A percentile compares a stretch with the other conserved stretches of the same genome.
These are phyloP conservation scores for Poecilia wingei DNA, from an alignment of 2,797 vertebrate species.

Conservation along the genomic window DNA sequence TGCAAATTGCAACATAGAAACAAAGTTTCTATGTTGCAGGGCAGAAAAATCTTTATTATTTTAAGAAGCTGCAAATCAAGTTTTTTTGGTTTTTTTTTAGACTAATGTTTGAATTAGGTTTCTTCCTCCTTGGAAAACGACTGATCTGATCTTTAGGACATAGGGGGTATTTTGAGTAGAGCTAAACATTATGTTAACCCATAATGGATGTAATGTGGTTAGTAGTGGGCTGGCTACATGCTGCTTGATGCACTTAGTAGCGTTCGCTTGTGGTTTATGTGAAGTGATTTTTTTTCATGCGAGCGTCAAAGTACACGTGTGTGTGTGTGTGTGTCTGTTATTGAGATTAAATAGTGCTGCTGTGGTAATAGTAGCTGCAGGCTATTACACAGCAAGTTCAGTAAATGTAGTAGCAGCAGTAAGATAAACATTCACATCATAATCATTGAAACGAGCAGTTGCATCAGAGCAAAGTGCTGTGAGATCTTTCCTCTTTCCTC, in stretches of 20 bases:
- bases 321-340: slow-evolving; percentile 20
- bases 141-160: neutral
- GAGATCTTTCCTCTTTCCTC: slow-evolving; percentile 37
- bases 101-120: neutral
- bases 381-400: slow-evolving; percentile 39
- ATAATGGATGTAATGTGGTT: slow-evolving; percentile 11
- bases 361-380: slow-evolving; percentile 50
- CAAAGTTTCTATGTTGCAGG: neutral
- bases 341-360: slow-evolving; percentile 42
- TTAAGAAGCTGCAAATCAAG: neutral
- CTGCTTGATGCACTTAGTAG: slow-evolving; percentile 25
- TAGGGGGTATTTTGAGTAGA: slow-evolving; percentile 9
- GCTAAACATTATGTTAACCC: slow-evolving; percentile 4
- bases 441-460: slow-evolving; percentile 49
- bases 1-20: too few species aligned
- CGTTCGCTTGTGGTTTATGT: neutral
- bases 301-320: neutral
- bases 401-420: slow-evolving; percentile 37
- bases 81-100: neutral
- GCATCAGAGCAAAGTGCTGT: slow-evolving; percentile 37
- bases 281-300: slow-evolving; percentile 1
- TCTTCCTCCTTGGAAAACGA: neutral
- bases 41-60: neutral
- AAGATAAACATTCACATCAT: slow-evolving; percentile 59
- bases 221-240: slow-evolving; percentile 17